Evolutionary conservation across 2,797 vertebrate genomes (phyloP).

Genomic region (Oophaga sylvatica): DNA sequence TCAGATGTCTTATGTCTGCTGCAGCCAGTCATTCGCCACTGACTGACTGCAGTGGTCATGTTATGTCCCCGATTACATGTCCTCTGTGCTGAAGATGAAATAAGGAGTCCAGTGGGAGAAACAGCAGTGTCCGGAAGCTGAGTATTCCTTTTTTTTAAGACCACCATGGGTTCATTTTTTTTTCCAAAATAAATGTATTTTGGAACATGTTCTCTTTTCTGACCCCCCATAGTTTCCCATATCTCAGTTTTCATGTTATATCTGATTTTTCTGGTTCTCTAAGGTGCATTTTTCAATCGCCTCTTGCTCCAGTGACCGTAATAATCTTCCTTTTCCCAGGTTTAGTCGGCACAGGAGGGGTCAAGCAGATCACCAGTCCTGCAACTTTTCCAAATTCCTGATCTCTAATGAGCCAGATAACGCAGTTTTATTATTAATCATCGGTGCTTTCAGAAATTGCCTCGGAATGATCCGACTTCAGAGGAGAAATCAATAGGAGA

Average conservation of each 20-base stretch:
- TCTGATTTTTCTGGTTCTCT: neutral
- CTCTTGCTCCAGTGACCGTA: neutral
- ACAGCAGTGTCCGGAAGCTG: too few species aligned
- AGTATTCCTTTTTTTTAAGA: too few species aligned
- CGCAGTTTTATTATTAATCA: conserved; percentile 60
- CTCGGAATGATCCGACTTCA: conserved; percentile 55
- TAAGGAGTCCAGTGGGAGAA: too few species aligned
- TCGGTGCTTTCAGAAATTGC: conserved; percentile 56
- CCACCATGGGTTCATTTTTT: too few species aligned
- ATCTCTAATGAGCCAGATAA: conserved; percentile 53
- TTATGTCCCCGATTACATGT: too few species aligned
- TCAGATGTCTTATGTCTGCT: too few species aligned
- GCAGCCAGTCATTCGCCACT: too few species aligned
- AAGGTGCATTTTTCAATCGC: neutral
- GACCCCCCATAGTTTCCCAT: neutral
- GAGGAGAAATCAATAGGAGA: conserved; percentile 59
- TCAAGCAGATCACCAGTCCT: conserved; percentile 32
- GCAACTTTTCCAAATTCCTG: conserved; percentile 43
- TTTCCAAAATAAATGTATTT: too few species aligned
- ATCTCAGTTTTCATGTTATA: neutral
- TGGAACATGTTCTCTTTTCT: too few species aligned
- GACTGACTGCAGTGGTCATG: too few species aligned
- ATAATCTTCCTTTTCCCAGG: conserved; percentile 28
- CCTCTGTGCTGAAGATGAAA: too few species aligned
- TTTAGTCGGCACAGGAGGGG: conserved; percentile 30